Evolutionary conservation across 2,797 vertebrate genomes (phyloP).

Genomic region (Spondyliosoma cantharus): DNA sequence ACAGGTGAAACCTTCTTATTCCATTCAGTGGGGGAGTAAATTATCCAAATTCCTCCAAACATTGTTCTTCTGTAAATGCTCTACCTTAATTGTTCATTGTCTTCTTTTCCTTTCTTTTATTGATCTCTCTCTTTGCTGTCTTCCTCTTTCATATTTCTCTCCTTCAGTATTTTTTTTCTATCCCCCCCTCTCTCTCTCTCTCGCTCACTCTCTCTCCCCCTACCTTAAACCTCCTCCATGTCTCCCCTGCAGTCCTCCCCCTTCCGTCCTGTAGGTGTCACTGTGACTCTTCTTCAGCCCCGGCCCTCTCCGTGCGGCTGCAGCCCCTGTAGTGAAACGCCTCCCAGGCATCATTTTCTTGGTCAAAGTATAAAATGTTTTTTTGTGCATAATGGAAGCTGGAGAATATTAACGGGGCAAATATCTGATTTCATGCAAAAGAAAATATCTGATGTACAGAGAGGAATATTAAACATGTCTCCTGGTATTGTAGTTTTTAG

Average conservation of each 20-base stretch:
- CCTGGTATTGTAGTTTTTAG: conserved; percentile 69
- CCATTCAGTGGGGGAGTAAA: not conserved
- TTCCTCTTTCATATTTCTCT: not conserved
- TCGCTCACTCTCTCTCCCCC: too few relatives aligned
- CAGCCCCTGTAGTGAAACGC: conserved; percentile 64
- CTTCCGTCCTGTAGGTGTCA: conserved; percentile 78
- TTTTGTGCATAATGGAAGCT: conserved; percentile 79
- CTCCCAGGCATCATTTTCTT: conserved; percentile 83
- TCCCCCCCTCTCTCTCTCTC: conserved; percentile 1
- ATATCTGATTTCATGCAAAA: conserved; percentile 84
- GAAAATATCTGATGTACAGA: conserved; percentile 80
- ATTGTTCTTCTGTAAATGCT: not conserved
- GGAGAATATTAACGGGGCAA: conserved; percentile 82
- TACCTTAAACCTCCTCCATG: not conserved
- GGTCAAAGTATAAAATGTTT: conserved; percentile 82
- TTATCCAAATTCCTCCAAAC: not conserved
- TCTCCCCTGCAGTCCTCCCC: conserved; percentile 7
- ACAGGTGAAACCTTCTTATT: not conserved
- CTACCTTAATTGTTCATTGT: not conserved
- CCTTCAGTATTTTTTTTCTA: not conserved
- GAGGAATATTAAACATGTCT: conserved; percentile 79
- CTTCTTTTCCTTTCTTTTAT: not conserved
- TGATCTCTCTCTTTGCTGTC: not conserved
- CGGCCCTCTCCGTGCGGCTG: conserved; percentile 7
- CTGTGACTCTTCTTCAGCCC: conserved; percentile 75